Conservation (phyloP, 2,888 invertebrate genomes). For the Gastrophysa polygoni region DNA sequence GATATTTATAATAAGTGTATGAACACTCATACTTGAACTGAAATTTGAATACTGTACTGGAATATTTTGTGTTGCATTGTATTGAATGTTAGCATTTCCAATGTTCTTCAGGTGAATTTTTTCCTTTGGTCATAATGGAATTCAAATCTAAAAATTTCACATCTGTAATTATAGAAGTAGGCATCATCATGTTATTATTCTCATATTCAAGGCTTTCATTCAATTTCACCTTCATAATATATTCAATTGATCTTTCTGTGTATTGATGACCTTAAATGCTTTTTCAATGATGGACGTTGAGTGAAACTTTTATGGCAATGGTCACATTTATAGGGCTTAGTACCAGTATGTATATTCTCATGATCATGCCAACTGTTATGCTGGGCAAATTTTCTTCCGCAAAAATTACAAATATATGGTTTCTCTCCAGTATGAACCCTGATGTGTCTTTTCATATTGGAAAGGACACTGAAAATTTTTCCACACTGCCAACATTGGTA, state of each 20-base stretch:
- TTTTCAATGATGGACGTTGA: constrained; percentile 63
- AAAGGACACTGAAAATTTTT: not conserved
- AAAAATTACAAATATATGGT: constrained; percentile 45
- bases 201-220: too few species aligned
- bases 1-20: too few species aligned
- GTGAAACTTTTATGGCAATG: constrained; percentile 60
- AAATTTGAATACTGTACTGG: too few species aligned
- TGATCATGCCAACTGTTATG: constrained; percentile 34
- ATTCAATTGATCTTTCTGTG: not conserved
- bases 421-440: constrained; percentile 43
- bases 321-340: constrained; percentile 33
- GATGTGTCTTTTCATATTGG: constrained; percentile 39
- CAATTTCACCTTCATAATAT: too few species aligned
- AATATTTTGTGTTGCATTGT: too few species aligned
- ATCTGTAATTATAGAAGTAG: too few species aligned
- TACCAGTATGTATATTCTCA: constrained; percentile 34
- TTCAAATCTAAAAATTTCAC: too few species aligned
- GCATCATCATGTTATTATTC: too few species aligned
- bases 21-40: too few species aligned
- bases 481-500: constrained; percentile 20
- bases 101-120: too few species aligned
- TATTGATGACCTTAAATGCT: constrained; percentile 12
- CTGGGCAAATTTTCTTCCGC: constrained; percentile 42
- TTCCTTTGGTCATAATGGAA: too few species aligned
- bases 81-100: too few species aligned